Evolutionary conservation across 2,113 vertebrate species (phyloP), one percentile per base, ranked within the genome.

Genomic region (Heterochromis multidens): DNA sequence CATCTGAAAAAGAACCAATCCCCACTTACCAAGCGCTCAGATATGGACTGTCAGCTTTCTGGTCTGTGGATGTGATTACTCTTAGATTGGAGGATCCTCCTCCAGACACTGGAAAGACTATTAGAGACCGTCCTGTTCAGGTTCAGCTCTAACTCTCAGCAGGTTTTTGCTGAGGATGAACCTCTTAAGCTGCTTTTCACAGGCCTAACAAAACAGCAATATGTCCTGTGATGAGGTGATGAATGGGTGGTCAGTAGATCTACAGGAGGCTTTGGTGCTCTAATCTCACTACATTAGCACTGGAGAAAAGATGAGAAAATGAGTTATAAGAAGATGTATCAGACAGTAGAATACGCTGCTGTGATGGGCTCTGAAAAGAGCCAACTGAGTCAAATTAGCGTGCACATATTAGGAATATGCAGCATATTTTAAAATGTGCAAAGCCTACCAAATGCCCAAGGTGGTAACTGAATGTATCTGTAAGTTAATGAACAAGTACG

Each of bases 41-140:
- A 87, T 86, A 54, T 54, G 85, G 88, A 91, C 92, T 94, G 85
- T 83, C 78, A 89, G 93, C 89, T 93, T 91, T 81, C 88, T 88
- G 80, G 46, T 89, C 87, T 83, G 79, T 82, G 84, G 83, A 83
- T 79, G 72, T 85, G 92, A 95, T 93, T 91, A 90, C 88, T 81
- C 46, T 61, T 65, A 72, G 80, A 88, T 52, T 83, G 43, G 80
- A 89, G 46, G 37, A 67, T n/a, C 67, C 76, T 74, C 31, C 59
- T 54, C 63, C 80, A 87, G 82, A 83, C 80, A 79, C 58, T 83
- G 81, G 65, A 87, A 81, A 88, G 81, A 77, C 84, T 88, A 79
- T 92, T 88, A 84, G 29, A 80, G 80, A 21, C 84, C 23, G 16
- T 74, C 19, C 82, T 57, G 87, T 92, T 95, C 83, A 89, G 72